These are phyloP conservation scores for Noctuana brunneofusca DNA, from an alignment of 2,888 invertebrate genomes.

Conservation along the genomic window DNA sequence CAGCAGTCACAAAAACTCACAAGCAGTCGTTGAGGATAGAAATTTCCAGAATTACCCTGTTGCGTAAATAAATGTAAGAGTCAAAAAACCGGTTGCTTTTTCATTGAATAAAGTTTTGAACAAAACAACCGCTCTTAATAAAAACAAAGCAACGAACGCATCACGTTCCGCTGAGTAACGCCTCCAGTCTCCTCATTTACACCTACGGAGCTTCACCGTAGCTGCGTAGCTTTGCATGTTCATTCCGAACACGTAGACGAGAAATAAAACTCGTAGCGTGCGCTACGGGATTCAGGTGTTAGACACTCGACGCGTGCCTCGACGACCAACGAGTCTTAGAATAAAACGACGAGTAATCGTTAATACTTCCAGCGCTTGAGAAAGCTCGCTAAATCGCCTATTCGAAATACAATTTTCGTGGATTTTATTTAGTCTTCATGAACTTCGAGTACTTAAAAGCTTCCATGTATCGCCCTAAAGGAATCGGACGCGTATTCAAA, in stretches of 20 bases:
- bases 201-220: conserved; percentile 14
- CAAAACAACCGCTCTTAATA: neutral
- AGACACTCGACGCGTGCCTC: conserved; percentile 43
- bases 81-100: neutral
- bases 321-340: conserved; percentile 45
- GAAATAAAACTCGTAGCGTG: conserved; percentile 43
- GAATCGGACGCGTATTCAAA: neutral
- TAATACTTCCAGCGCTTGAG: conserved; percentile 8
- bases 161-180: conserved; percentile 11
- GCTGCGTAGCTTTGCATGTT: conserved; percentile 37
- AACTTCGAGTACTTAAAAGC: neutral
- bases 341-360: conserved; percentile 29
- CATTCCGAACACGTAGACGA: conserved; percentile 44
- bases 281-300: conserved; percentile 44
- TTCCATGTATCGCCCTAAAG: neutral
- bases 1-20: no score
- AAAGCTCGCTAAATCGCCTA: conserved; percentile 18
- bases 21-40: no score
- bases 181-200: conserved; percentile 36
- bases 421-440: conserved; percentile 6
- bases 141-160: conserved; percentile 13
- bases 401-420: conserved; percentile 12
- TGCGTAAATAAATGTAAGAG: neutral
- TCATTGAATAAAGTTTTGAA: conserved; percentile 1
- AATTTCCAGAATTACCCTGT: neutral